Evolutionary conservation across 2,797 vertebrate genomes (phyloP).

Genomic region (Eulemur mongoz): DNA sequence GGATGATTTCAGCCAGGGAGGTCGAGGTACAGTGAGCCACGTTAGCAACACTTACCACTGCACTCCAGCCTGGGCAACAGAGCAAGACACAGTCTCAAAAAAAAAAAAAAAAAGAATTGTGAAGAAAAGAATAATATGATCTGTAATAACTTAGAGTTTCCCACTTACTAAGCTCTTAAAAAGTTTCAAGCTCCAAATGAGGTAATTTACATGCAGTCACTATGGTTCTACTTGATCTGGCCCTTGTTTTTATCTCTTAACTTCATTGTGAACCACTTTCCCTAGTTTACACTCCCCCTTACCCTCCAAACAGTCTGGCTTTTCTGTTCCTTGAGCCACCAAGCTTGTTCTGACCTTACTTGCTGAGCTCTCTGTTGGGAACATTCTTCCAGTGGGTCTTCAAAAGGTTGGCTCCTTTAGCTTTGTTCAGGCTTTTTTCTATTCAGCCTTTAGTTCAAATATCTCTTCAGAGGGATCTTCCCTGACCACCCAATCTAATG

Average conservation of each 20-base stretch:
- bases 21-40: too few relatives aligned
- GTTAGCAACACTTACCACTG: background rate
- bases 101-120: background rate
- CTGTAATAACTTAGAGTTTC: background rate
- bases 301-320: background rate
- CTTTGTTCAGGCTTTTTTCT: slow-evolving; percentile 11
- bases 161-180: background rate
- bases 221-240: background rate
- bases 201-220: background rate
- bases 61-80: background rate
- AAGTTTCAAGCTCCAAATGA: background rate
- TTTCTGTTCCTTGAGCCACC: background rate
- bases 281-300: background rate
- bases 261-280: background rate
- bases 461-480: background rate
- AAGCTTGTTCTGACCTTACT: background rate
- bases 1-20: too few relatives aligned
- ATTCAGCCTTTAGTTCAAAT: background rate
- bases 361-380: background rate
- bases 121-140: background rate
- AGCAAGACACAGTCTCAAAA: background rate
- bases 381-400: background rate
- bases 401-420: background rate
- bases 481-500: background rate
- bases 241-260: background rate